Base-by-base conservation (phyloP, 2,888 invertebrate species). In the Dugesia japonica region DNA sequence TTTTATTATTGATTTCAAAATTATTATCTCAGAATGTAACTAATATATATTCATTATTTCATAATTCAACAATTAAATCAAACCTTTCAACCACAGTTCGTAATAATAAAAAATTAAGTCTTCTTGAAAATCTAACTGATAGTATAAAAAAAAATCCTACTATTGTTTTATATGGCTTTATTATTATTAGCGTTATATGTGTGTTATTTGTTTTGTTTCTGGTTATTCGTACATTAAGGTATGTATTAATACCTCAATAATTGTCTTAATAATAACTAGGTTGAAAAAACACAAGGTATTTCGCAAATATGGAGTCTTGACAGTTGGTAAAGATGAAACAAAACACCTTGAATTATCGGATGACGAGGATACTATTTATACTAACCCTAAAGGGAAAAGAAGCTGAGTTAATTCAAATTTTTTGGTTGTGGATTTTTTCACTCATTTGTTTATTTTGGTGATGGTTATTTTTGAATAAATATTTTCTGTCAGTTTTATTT, bases 341-440 rank as follows among this genome's bases (percentile, higher is more conserved):
- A 56, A 56, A 23, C 56, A 56, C 17, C 56, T 56, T 56, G 56
- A 56, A 56, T 56, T 56, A n/a, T 56, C 56, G 7, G 56, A 56
- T n/a, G 56, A 56, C 7, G 56, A 56, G 17, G 56, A 56, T 56
- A 56, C 56, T 56, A n/a, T 56, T 20, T 56, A 56, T 56, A 56
- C 56, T n/a, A 56, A n/a, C 23, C 56, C 56, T 9, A 56, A 56
- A 56, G 56, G 56, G 4, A 56, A 56, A 23, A 56, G 17, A 23
- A 56, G 56, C 23, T 56, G 17, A 56, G 17, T 23, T 20, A 20
- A 56, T 20, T n/a, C 23, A 20, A n/a, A 13, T 56, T 56, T 7
- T 31, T 56, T 56, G 56, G 56, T 56, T 56, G 23, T 13, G 56
- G 56, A 20, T 56, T 56, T 56, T 56, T 56, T 9, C 23, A 13